Conservation (phyloP, 37 sponge, comb jelly and placozoan genomes). For the Oopsacas minuta region DNA sequence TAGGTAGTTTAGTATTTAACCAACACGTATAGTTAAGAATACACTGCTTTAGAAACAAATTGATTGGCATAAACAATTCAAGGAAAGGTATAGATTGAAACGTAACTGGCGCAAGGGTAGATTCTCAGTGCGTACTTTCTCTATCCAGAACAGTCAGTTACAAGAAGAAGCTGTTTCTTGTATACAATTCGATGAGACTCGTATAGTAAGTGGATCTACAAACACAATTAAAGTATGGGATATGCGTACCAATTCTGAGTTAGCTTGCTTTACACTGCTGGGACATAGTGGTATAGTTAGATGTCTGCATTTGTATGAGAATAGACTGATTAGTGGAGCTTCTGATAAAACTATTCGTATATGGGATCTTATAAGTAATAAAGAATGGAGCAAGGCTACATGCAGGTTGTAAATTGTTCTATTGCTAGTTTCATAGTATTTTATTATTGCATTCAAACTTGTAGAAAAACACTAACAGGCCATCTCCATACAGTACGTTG, state of each 20-base stretch:
- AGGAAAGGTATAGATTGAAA: conserved; percentile 72
- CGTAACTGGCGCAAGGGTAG: conserved; percentile 86
- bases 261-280: conserved; percentile 82
- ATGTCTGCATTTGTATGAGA: conserved; percentile 73
- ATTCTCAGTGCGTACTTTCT: conserved; percentile 78
- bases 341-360: conserved; percentile 70
- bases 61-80: conserved; percentile 79
- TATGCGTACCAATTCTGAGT: conserved; percentile 84
- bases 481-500: conserved; percentile 92
- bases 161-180: conserved; percentile 69
- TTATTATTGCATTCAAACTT: conserved; percentile 41
- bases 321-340: conserved; percentile 87
- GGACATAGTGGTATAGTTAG: conserved; percentile 90
- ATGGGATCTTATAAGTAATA: not conserved
- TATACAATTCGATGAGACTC: conserved; percentile 84
- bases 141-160: not conserved
- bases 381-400: conserved; percentile 4
- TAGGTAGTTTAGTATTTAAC: not conserved
- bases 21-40: not conserved
- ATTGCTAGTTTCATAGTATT: not conserved
- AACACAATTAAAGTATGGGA: conserved; percentile 97
- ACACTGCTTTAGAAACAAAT: not conserved
- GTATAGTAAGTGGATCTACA: conserved; percentile 90
- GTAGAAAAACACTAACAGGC: conserved; percentile 83
- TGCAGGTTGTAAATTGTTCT: not conserved